Base-by-base conservation (phyloP, 2,113 vertebrate genomes). In the Hippocampus comes region DNA sequence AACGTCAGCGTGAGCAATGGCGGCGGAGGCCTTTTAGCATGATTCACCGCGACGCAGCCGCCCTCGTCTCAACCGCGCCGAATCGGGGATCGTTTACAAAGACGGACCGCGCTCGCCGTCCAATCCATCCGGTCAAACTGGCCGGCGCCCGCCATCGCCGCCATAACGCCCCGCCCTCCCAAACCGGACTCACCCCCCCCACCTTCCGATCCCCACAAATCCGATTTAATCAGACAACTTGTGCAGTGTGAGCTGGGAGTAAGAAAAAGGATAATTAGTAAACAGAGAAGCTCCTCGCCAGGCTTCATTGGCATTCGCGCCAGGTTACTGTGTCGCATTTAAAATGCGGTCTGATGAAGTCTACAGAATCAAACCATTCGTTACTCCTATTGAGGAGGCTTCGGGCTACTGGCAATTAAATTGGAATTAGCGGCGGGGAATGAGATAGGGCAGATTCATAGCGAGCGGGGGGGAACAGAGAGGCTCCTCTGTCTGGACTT, bases 351-450 rank as follows among this genome's bases (percentile, higher is more conserved):
- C 96, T 98, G 97, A 99, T 98, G 97, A 98, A 97, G 97, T 97
- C 96, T 97, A 97, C 96, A 98, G 97, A 98, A 98, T 98, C 97
- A 99, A 98, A 98, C 96, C 95, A 98, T 99, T 99, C 98, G 97
- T 99, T 98, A 97, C 97, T 98, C 94, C 97, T 97, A 97, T 97
- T 98, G 95, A 98, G 96, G 95, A 96, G 96, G 95, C 95, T 98
- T 95, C 95, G 92, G 97, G 96, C 96, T 96, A 97, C 96, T 97
- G 95, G 97, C 97, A 98, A 99, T 99, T 99, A 99, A 99, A 99
- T 97, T 97, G 97, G 97, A 98, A 99, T 99, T 99, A 99, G 96
- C 95, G 95, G 82, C 92, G 93, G 94, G 93, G 96, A 97, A 97
- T 97, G 96, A 97, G 97, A 98, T 97, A 96, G 95, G 96, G 95